A percentile compares a stretch with the other conserved stretches of the same genome.
Conservation (phyloP, 2,113 vertebrate species). For the Amphiprion ocellaris region DNA sequence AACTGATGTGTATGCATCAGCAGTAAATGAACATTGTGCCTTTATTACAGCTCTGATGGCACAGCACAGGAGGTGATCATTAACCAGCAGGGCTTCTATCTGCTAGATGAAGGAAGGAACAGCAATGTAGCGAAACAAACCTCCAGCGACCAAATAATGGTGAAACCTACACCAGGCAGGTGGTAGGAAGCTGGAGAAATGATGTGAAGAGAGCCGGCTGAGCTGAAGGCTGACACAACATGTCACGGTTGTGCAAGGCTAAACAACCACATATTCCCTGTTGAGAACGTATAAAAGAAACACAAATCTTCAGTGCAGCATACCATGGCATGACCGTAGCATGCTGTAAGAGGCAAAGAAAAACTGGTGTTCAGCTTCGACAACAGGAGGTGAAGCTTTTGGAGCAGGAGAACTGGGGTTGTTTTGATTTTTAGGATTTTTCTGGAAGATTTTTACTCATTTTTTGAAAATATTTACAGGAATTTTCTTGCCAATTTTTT, state of each 20-base stretch:
- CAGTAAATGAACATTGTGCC: neutral
- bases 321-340: neutral
- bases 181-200: neutral
- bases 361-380: neutral
- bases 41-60: conserved; percentile 8
- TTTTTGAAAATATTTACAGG: too few relatives aligned
- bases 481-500: too few relatives aligned
- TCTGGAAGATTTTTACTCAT: too few relatives aligned
- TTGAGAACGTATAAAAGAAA: neutral
- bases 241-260: too few relatives aligned
- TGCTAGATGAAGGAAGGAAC: neutral
- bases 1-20: conserved; percentile 18
- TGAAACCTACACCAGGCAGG: conserved; percentile 1
- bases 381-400: conserved; percentile 17
- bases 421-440: too few relatives aligned
- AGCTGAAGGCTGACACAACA: too few relatives aligned
- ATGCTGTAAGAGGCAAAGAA: neutral
- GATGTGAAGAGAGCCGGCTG: neutral
- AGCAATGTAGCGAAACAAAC: conserved; percentile 4
- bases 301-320: neutral
- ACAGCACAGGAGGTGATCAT: neutral
- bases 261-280: neutral
- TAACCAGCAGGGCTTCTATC: conserved; percentile 14
- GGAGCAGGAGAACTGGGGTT: neutral
- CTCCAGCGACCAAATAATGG: conserved; percentile 12